Evolutionary conservation across 2,113 vertebrate genomes (phyloP), one percentile per base, ranked within the genome.

Genomic region (Syngnathus scovelli): DNA sequence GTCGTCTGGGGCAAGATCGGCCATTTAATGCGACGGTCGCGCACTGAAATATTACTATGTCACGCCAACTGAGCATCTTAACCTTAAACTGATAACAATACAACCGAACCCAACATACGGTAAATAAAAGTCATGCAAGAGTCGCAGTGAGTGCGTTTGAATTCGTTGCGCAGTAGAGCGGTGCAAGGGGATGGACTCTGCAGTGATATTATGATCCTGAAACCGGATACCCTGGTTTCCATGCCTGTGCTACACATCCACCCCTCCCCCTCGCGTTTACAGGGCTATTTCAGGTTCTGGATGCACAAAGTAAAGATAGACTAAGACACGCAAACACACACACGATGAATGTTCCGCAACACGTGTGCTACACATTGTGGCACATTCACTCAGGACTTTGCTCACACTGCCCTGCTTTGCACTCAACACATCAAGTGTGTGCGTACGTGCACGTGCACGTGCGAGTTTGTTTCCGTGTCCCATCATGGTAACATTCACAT

Each of bases 161-260:
- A 73, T 75, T 81, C 70, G 56, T 70, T 71, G 72, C 74, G 77
- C 68, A 18, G 85, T 75, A 79, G 83, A 79, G 78, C 77, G 71
- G 81, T 58, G 69, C 70, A 73, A 49, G 77, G 72, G 80, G 86
- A 86, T 49, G 78, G 82, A 81, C 82, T 86, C 84, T 86, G 88
- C 88, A 87, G 85, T 84, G 86, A 87, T 86, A 86, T 89, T 87
- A 85, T 87, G 86, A 87, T 89, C 81, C 85, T 87, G 88, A 86
- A 89, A 89, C 88, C 71, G 79, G 88, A 89, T 80, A 84, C 78
- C 78, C 83, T 84, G 84, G 75, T 89, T 87, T 89, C 85, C 86
- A 87, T 84, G 85, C 84, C 81, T 85, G 75, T 85, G 81, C 81
- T 71, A 75, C 86, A 77, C 74, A 73, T 68, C 67, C 83, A 71